A percentile compares a stretch with the other conserved stretches of the same genome.
These are phyloP conservation scores for Plagiodera versicolora DNA, from an alignment of 2,888 invertebrate species.

Conservation along the genomic window DNA sequence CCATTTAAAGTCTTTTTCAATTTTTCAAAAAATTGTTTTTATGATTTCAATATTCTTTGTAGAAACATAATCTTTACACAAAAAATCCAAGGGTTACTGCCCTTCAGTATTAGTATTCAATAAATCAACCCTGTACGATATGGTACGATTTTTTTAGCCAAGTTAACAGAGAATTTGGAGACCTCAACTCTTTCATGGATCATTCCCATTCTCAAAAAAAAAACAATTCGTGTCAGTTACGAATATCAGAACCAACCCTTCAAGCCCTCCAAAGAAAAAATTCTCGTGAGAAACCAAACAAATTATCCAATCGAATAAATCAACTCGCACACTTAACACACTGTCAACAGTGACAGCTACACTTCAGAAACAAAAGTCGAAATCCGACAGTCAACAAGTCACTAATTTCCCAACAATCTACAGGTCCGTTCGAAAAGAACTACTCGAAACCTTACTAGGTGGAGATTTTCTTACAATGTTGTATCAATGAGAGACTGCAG, in stretches of 20 bases:
- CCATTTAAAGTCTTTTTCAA: too few relatives aligned
- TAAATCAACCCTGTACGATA: too few relatives aligned
- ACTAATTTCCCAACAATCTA: background rate
- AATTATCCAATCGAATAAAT: background rate
- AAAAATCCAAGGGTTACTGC: too few relatives aligned
- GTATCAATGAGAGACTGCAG: slow-evolving; percentile 14
- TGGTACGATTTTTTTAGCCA: too few relatives aligned
- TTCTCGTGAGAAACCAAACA: background rate
- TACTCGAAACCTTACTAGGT: slow-evolving; percentile 1
- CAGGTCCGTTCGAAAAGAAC: background rate
- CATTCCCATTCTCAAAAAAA: too few relatives aligned
- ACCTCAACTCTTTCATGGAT: too few relatives aligned
- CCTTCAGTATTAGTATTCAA: too few relatives aligned
- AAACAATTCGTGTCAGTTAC: background rate
- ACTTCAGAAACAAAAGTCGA: background rate
- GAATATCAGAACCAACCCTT: background rate
- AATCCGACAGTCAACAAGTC: background rate
- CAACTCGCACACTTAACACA: background rate
- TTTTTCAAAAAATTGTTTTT: too few relatives aligned
- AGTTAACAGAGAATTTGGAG: too few relatives aligned
- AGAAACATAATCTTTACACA: too few relatives aligned
- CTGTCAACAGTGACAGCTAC: background rate
- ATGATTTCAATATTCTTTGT: too few relatives aligned
- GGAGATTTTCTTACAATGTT: slow-evolving; percentile 12
- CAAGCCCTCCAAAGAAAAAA: background rate